phyloP scores from a whole-genome alignment of 1,140 invertebrate species.

The Penaeus japonicus region DNA sequence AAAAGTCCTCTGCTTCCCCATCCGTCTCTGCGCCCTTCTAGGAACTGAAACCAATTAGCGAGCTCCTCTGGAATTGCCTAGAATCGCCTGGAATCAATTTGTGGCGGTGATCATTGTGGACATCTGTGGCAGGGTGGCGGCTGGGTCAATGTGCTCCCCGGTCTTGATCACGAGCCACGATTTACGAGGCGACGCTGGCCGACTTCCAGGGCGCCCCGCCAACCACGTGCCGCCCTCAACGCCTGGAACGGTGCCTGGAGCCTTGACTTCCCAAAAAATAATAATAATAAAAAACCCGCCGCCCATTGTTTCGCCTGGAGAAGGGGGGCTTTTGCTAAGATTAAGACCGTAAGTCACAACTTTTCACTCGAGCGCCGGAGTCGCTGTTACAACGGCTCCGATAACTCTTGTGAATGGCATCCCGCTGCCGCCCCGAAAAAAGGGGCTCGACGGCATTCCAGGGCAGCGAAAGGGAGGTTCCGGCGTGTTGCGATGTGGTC shows the following conservation, averaged over 20 bases:
- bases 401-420: too few relatives aligned
- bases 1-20: not conserved
- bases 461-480: not conserved
- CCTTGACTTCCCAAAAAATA: too few relatives aligned
- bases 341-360: too few relatives aligned
- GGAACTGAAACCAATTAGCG: conserved; percentile 53
- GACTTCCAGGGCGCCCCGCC: conserved; percentile 27
- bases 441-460: not conserved
- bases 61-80: conserved; percentile 48
- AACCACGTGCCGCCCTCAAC: too few relatives aligned
- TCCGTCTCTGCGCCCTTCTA: conserved; percentile 2
- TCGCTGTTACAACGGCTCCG: too few relatives aligned
- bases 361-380: too few relatives aligned
- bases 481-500: not conserved
- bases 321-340: not conserved
- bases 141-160: conserved; percentile 32
- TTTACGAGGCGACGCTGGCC: conserved; percentile 42
- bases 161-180: conserved; percentile 41
- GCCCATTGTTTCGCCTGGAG: not conserved
- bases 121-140: conserved; percentile 42
- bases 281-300: too few relatives aligned
- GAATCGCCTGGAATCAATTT: conserved; percentile 49
- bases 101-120: conserved; percentile 54
- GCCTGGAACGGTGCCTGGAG: too few relatives aligned
- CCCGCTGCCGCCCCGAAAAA: not conserved